phyloP scores from a whole-genome alignment of 2,888 invertebrate genomes.

The Tetramorium bicarinatum region DNA sequence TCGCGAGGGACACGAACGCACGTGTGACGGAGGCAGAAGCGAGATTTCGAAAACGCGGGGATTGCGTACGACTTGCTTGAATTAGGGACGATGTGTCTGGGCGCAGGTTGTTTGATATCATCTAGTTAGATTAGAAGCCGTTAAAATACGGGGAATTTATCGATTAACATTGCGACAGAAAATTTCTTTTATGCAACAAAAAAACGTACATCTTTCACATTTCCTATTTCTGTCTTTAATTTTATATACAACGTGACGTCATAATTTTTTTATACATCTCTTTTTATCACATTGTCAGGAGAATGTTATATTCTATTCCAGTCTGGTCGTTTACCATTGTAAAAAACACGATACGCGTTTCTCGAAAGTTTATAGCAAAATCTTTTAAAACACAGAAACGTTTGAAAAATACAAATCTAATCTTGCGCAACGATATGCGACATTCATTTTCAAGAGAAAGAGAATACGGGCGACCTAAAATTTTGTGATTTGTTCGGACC shows the following conservation, averaged over 20 bases:
- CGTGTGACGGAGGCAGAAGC: constrained; percentile 18
- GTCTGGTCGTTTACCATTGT: constrained; percentile 5
- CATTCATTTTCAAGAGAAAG: neutral
- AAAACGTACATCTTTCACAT: neutral
- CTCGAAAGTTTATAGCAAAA: neutral
- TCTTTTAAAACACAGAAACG: neutral
- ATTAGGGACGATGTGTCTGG: constrained; percentile 51
- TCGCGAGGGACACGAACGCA: constrained; percentile 56
- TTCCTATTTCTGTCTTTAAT: neutral
- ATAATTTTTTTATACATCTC: neutral
- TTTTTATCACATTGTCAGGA: constrained; percentile 25
- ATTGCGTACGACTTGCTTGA: constrained; percentile 45
- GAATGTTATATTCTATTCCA: neutral
- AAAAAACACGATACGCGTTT: neutral
- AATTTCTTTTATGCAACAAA: neutral
- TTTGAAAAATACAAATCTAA: constrained; percentile 33
- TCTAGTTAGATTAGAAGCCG: constrained; percentile 45
- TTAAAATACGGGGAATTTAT: constrained; percentile 13
- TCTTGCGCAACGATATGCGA: constrained; percentile 15
- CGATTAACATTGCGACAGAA: constrained; percentile 10
- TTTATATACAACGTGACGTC: neutral
- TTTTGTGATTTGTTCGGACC: constrained; percentile 49
- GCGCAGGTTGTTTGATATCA: constrained; percentile 38
- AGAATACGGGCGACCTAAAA: constrained; percentile 49
- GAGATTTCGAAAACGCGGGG: constrained; percentile 40